phyloP scores from a whole-genome alignment of 2,888 invertebrate genomes.

The Melanchra persicariae region DNA sequence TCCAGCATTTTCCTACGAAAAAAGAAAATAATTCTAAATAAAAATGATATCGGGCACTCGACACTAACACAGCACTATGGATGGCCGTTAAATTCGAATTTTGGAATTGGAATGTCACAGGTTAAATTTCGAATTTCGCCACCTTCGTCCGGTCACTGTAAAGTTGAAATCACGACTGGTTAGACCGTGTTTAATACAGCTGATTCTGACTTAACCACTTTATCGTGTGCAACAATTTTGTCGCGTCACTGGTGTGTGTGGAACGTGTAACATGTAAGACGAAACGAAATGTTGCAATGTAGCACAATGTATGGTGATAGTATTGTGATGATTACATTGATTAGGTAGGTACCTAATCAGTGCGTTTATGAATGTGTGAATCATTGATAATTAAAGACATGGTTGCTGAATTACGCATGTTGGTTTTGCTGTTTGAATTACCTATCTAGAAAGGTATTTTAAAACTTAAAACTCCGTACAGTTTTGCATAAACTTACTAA shows the following conservation, averaged over 20 bases:
- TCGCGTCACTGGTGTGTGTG: constrained; percentile 76
- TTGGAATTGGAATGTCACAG: constrained; percentile 73
- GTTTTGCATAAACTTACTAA: no score
- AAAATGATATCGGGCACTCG: constrained; percentile 80
- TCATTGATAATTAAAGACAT: constrained; percentile 13
- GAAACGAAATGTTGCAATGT: constrained; percentile 75
- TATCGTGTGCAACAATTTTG: constrained; percentile 81
- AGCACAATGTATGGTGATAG: constrained; percentile 65
- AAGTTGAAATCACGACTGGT: constrained; percentile 90
- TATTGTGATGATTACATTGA: constrained; percentile 30
- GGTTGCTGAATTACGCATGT: constrained; percentile 17
- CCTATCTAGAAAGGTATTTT: not conserved
- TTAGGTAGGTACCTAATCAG: constrained; percentile 13
- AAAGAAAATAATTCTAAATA: constrained; percentile 85
- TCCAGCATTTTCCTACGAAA: constrained; percentile 90
- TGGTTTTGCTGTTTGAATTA: not conserved
- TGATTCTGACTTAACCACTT: constrained; percentile 80
- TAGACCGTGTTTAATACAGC: constrained; percentile 77
- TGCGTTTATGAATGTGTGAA: no score
- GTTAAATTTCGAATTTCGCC: constrained; percentile 87
- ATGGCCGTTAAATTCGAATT: constrained; percentile 73
- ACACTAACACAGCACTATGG: constrained; percentile 86
- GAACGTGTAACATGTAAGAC: constrained; percentile 63
- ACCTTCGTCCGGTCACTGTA: constrained; percentile 90
- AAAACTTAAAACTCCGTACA: no score